phyloP scores from a whole-genome alignment of 2,113 vertebrate species.

The Rattus rattus region DNA sequence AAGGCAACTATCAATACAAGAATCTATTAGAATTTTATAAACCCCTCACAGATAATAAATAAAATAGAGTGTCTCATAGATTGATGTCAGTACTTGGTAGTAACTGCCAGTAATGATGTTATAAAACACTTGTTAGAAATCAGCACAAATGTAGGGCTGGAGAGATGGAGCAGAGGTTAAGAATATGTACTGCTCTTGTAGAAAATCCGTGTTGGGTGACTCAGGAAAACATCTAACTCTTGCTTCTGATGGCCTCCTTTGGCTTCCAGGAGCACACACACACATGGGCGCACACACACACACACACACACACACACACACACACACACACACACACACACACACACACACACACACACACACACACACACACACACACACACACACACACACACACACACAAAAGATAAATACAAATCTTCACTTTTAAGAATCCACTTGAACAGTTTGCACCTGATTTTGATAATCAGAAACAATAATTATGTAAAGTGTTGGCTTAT shows the following conservation, averaged over 20 bases:
- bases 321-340: not conserved
- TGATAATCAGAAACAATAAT: not conserved
- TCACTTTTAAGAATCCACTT: not conserved
- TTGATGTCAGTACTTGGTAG: not conserved
- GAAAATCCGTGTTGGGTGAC: not conserved
- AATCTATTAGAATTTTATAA: conserved; percentile 26
- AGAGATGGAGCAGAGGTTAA: not conserved
- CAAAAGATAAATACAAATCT: no score
- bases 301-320: no score
- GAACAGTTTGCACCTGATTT: not conserved
- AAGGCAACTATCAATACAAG: not conserved
- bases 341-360: no score
- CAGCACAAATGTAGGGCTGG: not conserved
- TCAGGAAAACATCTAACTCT: not conserved
- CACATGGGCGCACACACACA: no score
- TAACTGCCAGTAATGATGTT: not conserved
- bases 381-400: not conserved
- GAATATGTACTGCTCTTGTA: not conserved
- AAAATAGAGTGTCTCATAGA: not conserved
- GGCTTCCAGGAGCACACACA: fast-evolving
- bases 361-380: no score
- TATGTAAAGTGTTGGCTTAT: not conserved
- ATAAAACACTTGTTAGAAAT: not conserved
- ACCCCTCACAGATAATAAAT: not conserved
- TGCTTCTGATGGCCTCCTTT: not conserved